These are phyloP conservation scores for Metaphire vulgaris DNA, from an alignment of 1,140 invertebrate genomes.

Conservation along the genomic window DNA sequence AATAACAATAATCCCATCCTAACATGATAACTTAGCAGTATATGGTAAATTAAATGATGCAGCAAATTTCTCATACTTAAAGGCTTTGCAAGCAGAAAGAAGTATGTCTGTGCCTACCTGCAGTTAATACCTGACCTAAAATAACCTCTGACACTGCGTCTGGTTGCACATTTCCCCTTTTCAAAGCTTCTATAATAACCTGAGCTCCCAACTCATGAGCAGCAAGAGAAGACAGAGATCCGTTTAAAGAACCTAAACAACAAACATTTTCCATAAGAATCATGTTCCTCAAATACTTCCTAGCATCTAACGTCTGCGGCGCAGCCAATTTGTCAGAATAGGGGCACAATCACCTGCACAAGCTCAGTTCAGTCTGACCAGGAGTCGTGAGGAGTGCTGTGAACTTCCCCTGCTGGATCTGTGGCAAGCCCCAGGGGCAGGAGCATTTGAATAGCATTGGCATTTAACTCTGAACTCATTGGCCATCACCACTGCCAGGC, in stretches of 20 bases:
- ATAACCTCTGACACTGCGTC: slow-evolving; percentile 75
- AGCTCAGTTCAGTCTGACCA: not conserved
- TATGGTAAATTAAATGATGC: not conserved
- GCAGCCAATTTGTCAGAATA: not conserved
- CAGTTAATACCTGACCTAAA: slow-evolving; percentile 67
- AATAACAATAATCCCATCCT: not conserved
- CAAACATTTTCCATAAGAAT: not conserved
- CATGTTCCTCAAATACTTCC: not conserved
- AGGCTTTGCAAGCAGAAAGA: not conserved
- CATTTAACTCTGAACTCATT: not conserved
- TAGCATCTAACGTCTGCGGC: too few relatives aligned
- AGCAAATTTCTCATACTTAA: not conserved
- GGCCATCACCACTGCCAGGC: not conserved
- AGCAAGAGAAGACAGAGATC: slow-evolving; percentile 61
- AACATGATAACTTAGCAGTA: not conserved
- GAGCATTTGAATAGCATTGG: not conserved
- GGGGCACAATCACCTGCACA: not conserved
- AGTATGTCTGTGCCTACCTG: slow-evolving; percentile 37
- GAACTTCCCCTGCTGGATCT: not conserved
- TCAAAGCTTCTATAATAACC: slow-evolving; percentile 67
- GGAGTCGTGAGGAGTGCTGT: not conserved
- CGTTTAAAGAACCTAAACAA: slow-evolving; percentile 63
- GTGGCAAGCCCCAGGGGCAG: not conserved
- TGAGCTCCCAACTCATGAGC: slow-evolving; percentile 68
- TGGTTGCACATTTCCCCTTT: slow-evolving; percentile 58